Evolutionary conservation across 2,888 invertebrate genomes (phyloP).

Genomic region (Chydorus sphaericus): DNA sequence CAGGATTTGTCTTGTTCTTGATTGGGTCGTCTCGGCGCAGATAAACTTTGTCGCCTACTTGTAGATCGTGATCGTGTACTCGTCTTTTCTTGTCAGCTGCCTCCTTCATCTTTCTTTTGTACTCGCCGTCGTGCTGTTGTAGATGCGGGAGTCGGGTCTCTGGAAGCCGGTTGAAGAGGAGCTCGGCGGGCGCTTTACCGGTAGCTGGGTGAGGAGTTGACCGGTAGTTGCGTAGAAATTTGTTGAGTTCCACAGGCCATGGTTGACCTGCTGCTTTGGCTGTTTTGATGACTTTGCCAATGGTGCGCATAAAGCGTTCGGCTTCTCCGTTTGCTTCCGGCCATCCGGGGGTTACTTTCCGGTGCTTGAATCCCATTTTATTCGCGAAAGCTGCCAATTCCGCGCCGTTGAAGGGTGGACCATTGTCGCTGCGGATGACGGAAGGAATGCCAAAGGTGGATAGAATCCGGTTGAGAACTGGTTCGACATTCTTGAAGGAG

Average conservation of each 20-base stretch:
- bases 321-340: slow-evolving; percentile 23
- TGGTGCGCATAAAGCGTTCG: slow-evolving; percentile 22
- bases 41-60: too few species aligned
- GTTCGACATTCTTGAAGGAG: not conserved
- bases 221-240: slow-evolving; percentile 18
- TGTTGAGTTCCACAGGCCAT: slow-evolving; percentile 20
- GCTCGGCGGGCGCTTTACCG: not conserved
- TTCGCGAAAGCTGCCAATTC: not conserved
- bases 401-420: not conserved
- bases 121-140: too few species aligned
- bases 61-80: too few species aligned
- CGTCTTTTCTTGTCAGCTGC: too few species aligned
- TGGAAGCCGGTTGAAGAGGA: not conserved
- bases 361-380: slow-evolving; percentile 15
- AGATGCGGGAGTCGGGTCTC: not conserved
- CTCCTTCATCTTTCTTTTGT: too few species aligned
- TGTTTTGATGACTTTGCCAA: slow-evolving; percentile 21
- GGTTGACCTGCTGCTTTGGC: slow-evolving; percentile 16
- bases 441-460: slow-evolving; percentile 1
- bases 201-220: not conserved
- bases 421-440: slow-evolving; percentile 1
- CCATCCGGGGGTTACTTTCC: slow-evolving; percentile 19
- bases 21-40: too few species aligned
- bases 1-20: too few species aligned
- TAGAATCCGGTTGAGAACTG: not conserved